A percentile compares a stretch with the other conserved stretches of the same genome.
Conservation (phyloP, 2,113 vertebrate species). For the Xyliphius kryptos region DNA sequence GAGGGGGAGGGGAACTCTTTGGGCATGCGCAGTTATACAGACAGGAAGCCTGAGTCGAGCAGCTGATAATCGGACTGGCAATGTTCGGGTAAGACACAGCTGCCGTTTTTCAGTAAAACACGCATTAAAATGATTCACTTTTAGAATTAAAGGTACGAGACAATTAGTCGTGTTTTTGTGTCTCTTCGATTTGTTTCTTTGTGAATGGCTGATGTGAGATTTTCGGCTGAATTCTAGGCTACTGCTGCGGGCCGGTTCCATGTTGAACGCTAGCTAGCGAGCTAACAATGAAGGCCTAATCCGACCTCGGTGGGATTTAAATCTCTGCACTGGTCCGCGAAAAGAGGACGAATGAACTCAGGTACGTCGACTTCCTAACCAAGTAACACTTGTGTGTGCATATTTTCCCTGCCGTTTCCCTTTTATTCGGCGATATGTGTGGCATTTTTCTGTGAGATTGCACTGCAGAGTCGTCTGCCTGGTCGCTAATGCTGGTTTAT, state of each 20-base stretch:
- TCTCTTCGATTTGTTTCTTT: too few species aligned
- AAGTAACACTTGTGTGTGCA: too few species aligned
- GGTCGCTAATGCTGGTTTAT: too few species aligned
- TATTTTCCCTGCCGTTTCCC: too few species aligned
- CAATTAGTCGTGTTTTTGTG: too few species aligned
- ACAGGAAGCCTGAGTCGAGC: slow-evolving; percentile 43
- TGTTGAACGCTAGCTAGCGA: slow-evolving; percentile 31
- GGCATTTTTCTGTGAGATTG: too few species aligned
- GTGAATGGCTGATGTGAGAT: slow-evolving; percentile 9
- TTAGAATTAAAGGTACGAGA: too few species aligned
- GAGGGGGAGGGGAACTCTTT: too few species aligned
- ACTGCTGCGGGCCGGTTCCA: slow-evolving; percentile 34
- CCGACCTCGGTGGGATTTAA: slow-evolving; percentile 42
- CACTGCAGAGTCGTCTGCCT: too few species aligned
- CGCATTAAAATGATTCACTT: too few species aligned
- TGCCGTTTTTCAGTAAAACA: background rate
- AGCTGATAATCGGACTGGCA: slow-evolving; percentile 39
- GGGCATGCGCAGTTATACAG: slow-evolving; percentile 24
- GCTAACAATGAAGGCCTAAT: slow-evolving; percentile 49
- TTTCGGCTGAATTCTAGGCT: slow-evolving; percentile 31
- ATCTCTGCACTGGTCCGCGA: slow-evolving; percentile 10
- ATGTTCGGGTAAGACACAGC: slow-evolving; percentile 29
- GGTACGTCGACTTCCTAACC: slow-evolving; percentile 15
- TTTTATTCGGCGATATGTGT: too few species aligned
- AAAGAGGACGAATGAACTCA: too few species aligned